Evolutionary conservation across 2,888 invertebrate genomes (phyloP).

Genomic region (Drosophila helvetica): DNA sequence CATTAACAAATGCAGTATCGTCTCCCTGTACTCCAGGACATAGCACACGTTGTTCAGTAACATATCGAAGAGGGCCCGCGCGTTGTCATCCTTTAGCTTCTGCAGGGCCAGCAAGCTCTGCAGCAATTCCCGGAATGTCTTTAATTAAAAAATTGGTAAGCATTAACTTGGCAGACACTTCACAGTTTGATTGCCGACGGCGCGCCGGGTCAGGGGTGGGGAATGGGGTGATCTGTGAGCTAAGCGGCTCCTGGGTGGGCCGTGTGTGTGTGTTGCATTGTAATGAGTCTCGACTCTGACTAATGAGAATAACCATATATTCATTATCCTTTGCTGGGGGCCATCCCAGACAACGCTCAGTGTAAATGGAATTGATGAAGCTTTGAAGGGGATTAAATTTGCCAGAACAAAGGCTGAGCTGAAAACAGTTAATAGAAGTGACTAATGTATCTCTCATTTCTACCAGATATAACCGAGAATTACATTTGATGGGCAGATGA

Average conservation of each 20-base stretch:
- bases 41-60: constrained; percentile 97
- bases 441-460: too few species aligned
- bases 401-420: not conserved
- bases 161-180: constrained; percentile 37
- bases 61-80: constrained; percentile 92
- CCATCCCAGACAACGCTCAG: constrained; percentile 1
- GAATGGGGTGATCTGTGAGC: constrained; percentile 1
- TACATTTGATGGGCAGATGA: not conserved
- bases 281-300: constrained; percentile 21
- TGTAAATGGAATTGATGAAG: constrained; percentile 12
- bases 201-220: constrained; percentile 7
- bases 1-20: constrained; percentile 91
- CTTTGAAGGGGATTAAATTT: constrained; percentile 15
- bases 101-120: constrained; percentile 93
- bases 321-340: not conserved
- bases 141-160: constrained; percentile 77
- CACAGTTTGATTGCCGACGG: constrained; percentile 17
- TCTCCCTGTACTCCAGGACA: constrained; percentile 96
- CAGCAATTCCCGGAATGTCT: constrained; percentile 92
- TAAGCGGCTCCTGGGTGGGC: constrained; percentile 2
- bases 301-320: constrained; percentile 6
- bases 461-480: not conserved
- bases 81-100: constrained; percentile 87
- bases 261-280: constrained; percentile 18
- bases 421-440: constrained; percentile 1